phyloP scores from a whole-genome alignment of 2,113 vertebrate genomes.

The Pionites leucogaster region DNA sequence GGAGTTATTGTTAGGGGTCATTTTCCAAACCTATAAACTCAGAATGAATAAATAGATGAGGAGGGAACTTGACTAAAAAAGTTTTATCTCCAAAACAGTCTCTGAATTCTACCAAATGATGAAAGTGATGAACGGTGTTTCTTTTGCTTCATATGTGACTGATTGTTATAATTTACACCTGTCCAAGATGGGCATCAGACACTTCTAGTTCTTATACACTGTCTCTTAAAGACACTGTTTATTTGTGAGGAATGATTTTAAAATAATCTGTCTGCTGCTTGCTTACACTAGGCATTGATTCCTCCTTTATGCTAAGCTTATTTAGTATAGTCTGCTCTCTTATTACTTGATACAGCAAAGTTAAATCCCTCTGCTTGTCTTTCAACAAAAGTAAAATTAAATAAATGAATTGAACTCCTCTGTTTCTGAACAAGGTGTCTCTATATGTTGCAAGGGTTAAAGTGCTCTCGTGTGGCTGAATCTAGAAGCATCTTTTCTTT shows the following conservation, averaged over 20 bases:
- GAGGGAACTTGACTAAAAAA: not conserved
- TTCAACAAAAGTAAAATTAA: not conserved
- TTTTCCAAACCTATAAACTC: not conserved
- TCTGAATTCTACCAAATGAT: not conserved
- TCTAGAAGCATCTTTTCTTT: not conserved
- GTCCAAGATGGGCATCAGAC: too few species aligned
- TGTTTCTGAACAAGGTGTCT: not conserved
- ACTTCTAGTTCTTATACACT: not conserved
- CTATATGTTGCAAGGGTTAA: not conserved
- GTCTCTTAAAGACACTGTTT: not conserved
- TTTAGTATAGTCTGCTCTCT: not conserved
- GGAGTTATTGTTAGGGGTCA: fast-evolving
- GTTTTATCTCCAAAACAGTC: not conserved
- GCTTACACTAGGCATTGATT: not conserved
- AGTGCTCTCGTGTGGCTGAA: not conserved
- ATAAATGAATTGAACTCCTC: not conserved
- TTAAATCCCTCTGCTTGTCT: not conserved
- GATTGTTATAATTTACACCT: not conserved
- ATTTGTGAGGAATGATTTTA: not conserved
- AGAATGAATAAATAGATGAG: not conserved
- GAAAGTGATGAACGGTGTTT: not conserved
- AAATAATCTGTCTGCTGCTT: not conserved
- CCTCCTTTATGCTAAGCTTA: not conserved
- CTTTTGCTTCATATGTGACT: not conserved
- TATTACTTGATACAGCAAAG: not conserved